Percentiles rank a stretch among this genome's conserved stretches.
Conservation (phyloP, 2,113 vertebrate species). For the Trogon surrucura region DNA sequence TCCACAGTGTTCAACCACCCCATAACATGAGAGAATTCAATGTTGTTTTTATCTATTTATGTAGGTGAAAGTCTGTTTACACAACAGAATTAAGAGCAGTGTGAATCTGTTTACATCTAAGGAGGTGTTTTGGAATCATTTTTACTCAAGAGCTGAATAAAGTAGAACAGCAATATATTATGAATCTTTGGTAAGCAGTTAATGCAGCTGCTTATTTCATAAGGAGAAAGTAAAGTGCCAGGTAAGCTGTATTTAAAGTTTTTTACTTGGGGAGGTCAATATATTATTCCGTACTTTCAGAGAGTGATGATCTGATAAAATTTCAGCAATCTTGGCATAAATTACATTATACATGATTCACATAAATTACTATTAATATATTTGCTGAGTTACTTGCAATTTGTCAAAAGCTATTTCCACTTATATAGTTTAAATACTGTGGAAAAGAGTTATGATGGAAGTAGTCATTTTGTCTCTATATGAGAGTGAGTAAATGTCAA, state of each 20-base stretch:
- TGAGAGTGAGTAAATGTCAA: conserved; percentile 68
- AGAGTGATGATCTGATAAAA: conserved; percentile 60
- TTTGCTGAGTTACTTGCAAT: conserved; percentile 58
- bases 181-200: not conserved
- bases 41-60: not conserved
- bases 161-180: not conserved
- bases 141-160: conserved; percentile 8
- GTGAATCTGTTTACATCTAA: not conserved
- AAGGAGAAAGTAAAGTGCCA: conserved; percentile 31
- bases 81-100: not conserved
- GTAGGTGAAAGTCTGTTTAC: not conserved
- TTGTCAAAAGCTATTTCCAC: conserved; percentile 49
- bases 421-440: conserved; percentile 62
- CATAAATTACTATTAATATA: conserved; percentile 48
- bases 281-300: conserved; percentile 26
- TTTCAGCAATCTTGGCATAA: conserved; percentile 46
- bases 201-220: conserved; percentile 35
- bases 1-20: not conserved
- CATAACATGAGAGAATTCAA: not conserved
- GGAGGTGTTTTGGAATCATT: not conserved
- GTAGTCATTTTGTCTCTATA: conserved; percentile 60
- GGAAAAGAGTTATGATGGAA: conserved; percentile 58
- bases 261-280: conserved; percentile 26
- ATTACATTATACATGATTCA: not conserved
- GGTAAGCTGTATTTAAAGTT: conserved; percentile 40